Conservation (phyloP, 2,113 vertebrate species). For the Laticauda laticaudata region DNA sequence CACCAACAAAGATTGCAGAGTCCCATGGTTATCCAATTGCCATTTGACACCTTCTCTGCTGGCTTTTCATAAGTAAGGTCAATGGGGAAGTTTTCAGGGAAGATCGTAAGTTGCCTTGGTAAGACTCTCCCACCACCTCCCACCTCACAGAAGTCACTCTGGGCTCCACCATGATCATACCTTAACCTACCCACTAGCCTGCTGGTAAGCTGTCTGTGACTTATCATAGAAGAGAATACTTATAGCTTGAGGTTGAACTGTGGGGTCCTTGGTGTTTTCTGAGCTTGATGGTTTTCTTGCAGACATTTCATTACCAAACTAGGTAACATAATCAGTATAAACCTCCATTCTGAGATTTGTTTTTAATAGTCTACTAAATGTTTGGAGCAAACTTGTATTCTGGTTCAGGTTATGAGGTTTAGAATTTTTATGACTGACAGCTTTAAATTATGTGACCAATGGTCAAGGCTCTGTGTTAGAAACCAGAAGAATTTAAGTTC, state of each 20-base stretch:
- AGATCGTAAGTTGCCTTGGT: not conserved
- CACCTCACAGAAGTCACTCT: not conserved
- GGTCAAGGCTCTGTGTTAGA: not conserved
- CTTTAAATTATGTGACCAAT: not conserved
- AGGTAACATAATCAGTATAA: not conserved
- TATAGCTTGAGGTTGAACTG: not conserved
- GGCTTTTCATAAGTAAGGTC: not conserved
- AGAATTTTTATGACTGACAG: not conserved
- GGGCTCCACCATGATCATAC: not conserved
- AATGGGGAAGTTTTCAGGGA: not conserved
- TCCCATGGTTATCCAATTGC: not conserved
- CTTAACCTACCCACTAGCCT: not conserved
- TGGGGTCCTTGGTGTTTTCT: not conserved
- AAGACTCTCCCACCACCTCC: rapidly evolving
- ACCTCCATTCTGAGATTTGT: not conserved
- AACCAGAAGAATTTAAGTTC: not conserved
- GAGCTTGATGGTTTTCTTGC: not conserved
- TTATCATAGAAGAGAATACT: not conserved
- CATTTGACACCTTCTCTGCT: not conserved
- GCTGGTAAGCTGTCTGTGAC: not conserved
- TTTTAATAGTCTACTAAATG: not conserved
- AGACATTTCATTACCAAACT: not conserved
- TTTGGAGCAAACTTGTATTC: not conserved
- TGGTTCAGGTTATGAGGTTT: not conserved
- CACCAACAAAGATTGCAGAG: not conserved